Base-by-base conservation (phyloP, 2,888 invertebrate species). In the Mesorhabditis belari region DNA sequence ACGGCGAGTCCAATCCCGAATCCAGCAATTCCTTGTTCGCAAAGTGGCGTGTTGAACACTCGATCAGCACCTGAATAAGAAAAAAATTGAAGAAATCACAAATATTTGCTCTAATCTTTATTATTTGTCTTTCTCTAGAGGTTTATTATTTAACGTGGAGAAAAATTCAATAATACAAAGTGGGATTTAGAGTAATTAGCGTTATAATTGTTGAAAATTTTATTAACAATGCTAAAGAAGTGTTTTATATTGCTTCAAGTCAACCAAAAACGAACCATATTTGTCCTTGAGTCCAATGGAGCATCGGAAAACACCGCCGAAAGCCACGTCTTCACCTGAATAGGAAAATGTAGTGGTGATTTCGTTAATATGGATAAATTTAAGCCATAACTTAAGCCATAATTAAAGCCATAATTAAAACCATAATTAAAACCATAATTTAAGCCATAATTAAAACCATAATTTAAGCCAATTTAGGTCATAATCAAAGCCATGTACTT, bases 271-370 rank as follows among this genome's bases (percentile, higher is more conserved):
- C 24, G 24, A 27, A 59, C 62, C 62, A 55, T 61, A 54, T 82
- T 93, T 93, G 49, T 92, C 89, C 82, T 91, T 90, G 50, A 98
- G 85, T 6, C 91, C 92, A 44, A 93, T 84, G 1, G 94, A 90
- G 83, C 96, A 98, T 50, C 95, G 86, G 83, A 98, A 98, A 0
- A 98, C 98, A 2, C 98, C 98, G 29, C 98, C 98, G 81, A 98
- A 98, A 0, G 89, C 93, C 0, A 98, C 93, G 83, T 98, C 98
- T 84, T 98, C 98, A 0, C 98, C 98, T 55, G 77, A 77, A 23
- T 69, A 50, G 19, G 12, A 35, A 35, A 35, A 35, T 35, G n/a
- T 9, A 35, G 12, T n/a, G n/a, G n/a, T n/a, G n/a, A n/a, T n/a
- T n/a, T n/a, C n/a, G n/a, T n/a, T n/a, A n/a, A n/a, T n/a, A n/a